Evolutionary conservation across 2,797 vertebrate species (phyloP), one percentile per base, ranked within the genome.

Genomic region (Columba guinea): DNA sequence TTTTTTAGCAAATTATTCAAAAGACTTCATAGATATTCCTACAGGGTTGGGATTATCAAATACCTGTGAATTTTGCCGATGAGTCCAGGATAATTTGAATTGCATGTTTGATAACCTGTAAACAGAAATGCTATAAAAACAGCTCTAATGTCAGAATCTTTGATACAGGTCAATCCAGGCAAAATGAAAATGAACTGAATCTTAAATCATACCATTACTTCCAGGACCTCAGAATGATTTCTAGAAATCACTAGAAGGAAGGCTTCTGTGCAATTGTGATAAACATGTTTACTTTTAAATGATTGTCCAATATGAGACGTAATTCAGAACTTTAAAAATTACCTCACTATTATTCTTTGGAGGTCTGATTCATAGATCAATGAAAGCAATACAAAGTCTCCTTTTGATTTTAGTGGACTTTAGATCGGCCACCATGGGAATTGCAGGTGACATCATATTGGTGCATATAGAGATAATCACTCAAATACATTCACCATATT

Each of bases 1-100:
- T 79, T 70, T 89, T 67, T 79, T 62, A 71, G 39, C 63, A 74
- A 80, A 68, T 89, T 68, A 81, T 94, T 94, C 60, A 74, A 77
- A 87, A 67, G 56, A 48, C 11, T 91, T 77, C 37, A 85, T 26
- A 89, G 53, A 53, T 79, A 80, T 49, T 88, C 60, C 63, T 74
- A 59, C 21, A 44, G 6, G 2, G 11, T 89, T 30, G 76, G 49
- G 19, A 11, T 85, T 63, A 82, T 93, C 63, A 90, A 70, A 26
- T 58, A 51, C 14, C 44, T 79, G n/a, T 89, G 44, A 77, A 83
- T 80, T 94, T 83, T 94, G 27, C n/a, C 23, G 16, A 12, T 34
- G 11, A 93, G 13, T 4, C 10, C 11, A 64, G n/a, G 14, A 48
- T 51, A 65, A 89, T 63, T 85, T 74, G 35, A 90, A 89, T 77